phyloP scores from a whole-genome alignment of 2,113 vertebrate genomes.

The Rhineura floridana region DNA sequence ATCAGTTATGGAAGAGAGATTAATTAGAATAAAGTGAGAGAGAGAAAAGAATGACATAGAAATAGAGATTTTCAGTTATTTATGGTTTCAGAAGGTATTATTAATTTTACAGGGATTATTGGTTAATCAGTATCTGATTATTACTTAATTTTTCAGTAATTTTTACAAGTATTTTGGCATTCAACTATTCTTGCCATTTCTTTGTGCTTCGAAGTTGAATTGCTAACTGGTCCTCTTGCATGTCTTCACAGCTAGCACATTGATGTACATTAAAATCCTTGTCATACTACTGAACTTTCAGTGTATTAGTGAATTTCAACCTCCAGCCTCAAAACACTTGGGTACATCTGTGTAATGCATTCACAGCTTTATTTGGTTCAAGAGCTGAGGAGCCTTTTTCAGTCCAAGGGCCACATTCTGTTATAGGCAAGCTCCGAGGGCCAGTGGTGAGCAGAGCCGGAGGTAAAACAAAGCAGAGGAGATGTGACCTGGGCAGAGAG shows the following conservation, averaged over 20 bases:
- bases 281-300: neutral
- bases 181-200: neutral
- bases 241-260: neutral
- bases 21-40: neutral
- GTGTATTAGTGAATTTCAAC: neutral
- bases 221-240: neutral
- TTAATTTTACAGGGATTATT: neutral
- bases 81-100: neutral
- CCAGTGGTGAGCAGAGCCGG: too few species aligned
- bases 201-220: neutral
- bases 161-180: neutral
- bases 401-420: too few species aligned
- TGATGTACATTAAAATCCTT: neutral
- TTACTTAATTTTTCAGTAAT: neutral
- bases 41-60: neutral
- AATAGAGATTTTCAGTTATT: neutral
- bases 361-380: neutral
- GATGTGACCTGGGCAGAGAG: too few species aligned
- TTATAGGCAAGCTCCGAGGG: too few species aligned
- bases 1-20: neutral
- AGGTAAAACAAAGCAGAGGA: too few species aligned
- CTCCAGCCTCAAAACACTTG: neutral
- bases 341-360: neutral
- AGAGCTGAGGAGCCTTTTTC: neutral
- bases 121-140: neutral